These are phyloP conservation scores for Dolichallabes microphthalmus DNA, from an alignment of 2,113 vertebrate species.

Conservation along the genomic window DNA sequence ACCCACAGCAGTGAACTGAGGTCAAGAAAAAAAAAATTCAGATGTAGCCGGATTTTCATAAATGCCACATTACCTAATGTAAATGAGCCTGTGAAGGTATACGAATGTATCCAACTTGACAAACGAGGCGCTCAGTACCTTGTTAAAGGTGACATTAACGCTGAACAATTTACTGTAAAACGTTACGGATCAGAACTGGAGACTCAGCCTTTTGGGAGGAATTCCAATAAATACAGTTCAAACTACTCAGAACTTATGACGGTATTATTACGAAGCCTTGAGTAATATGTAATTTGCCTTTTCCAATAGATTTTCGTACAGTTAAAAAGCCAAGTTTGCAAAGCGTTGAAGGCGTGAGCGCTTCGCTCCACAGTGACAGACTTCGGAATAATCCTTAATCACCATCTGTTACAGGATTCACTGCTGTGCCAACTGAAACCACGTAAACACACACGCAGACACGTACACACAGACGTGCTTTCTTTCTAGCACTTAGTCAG, in stretches of 20 bases:
- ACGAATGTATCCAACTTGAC: neutral
- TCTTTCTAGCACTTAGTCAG: constrained; percentile 13
- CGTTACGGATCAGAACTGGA: neutral
- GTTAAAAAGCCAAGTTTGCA: neutral
- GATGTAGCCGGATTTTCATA: neutral
- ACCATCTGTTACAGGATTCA: constrained; percentile 72
- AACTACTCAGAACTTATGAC: neutral
- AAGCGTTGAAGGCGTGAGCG: neutral
- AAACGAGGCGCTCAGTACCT: neutral
- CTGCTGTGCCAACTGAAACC: constrained; percentile 53
- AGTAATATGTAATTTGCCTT: neutral
- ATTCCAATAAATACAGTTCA: neutral
- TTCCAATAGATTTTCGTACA: too few relatives aligned
- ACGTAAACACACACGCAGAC: neutral
- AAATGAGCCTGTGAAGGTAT: neutral
- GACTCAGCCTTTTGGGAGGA: neutral
- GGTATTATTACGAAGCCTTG: neutral
- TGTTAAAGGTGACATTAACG: neutral
- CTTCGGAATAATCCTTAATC: constrained; percentile 55
- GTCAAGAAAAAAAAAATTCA: neutral
- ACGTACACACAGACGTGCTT: neutral
- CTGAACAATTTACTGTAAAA: neutral
- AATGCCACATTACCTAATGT: neutral
- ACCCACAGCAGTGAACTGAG: too few relatives aligned
- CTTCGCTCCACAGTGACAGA: constrained; percentile 57